Base-by-base conservation (phyloP, 2,888 invertebrate species). In the Slavum lentiscoides region DNA sequence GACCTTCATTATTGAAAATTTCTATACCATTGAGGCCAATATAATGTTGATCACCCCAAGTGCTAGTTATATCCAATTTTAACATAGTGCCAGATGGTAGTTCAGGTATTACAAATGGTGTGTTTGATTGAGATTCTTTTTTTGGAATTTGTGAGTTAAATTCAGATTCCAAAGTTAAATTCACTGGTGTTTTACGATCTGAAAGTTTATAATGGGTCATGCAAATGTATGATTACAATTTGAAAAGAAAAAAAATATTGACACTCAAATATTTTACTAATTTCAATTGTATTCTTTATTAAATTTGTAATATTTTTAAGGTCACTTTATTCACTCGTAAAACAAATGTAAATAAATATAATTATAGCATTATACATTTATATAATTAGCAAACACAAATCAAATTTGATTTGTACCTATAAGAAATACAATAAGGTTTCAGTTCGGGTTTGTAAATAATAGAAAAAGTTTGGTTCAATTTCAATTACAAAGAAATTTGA, bases 21-120 rank as follows among this genome's bases (percentile, higher is more conserved):
- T 94, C 93, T 75, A 94, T 89, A 4, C 93, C 94, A 85, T 93
- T 94, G 77, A 94, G 86, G 0, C 94, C 94, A 19, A 94, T 91
- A 84, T 92, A 91, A 86, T 92, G 91, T 84, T 90, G 90, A 85
- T 94, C 94, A 13, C 94, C 94, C 94, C 94, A 94, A 53, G 93
- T 93, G 23, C 89, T 89, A 81, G 89, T 87, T 83, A 94, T 92
- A 85, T 91, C 91, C 76, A 94, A 87, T 83, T 90, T 89, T 84
- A 94, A 85, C 77, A 89, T 86, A 84, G 88, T 87, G n/a, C 94
- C 94, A 83, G 87, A 87, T 0, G 94, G 94, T 84, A 93, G 87
- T 86, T 93, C 92, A 0, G 94, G 94, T 83, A 94, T 93, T 62
- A 92, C 88, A 86, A 94, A 93, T 84, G 90, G 89, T 82, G 80